Evolutionary conservation across 2,797 vertebrate genomes (phyloP).

Genomic region (Ceyx erithaca): DNA sequence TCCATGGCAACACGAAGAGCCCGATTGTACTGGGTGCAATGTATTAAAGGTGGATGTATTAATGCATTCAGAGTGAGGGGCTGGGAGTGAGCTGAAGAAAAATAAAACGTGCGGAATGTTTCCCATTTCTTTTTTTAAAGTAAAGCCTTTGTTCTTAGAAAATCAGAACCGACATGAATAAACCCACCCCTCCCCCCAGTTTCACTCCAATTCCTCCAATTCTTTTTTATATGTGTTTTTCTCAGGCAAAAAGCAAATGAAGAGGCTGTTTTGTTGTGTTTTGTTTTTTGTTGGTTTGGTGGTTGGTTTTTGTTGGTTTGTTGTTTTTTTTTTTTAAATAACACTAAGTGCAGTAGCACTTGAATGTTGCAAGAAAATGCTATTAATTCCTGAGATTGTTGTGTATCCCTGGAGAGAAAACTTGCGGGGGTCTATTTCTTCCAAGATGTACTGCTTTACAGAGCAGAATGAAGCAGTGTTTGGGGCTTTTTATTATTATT

Average conservation of each 20-base stretch:
- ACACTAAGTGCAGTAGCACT: background rate
- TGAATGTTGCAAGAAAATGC: constrained; percentile 25
- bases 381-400: background rate
- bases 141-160: constrained; percentile 53
- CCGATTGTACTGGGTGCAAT: constrained; percentile 46
- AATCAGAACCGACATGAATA: constrained; percentile 8
- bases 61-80: constrained; percentile 61
- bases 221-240: constrained; percentile 16
- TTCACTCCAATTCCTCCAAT: background rate
- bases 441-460: background rate
- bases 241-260: constrained; percentile 11
- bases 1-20: constrained; percentile 78
- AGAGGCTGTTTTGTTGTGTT: background rate
- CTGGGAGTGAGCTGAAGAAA: constrained; percentile 6
- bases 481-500: background rate
- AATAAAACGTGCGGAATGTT: constrained; percentile 15
- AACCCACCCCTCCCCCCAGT: background rate
- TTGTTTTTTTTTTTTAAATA: background rate
- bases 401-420: constrained; percentile 3
- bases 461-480: background rate
- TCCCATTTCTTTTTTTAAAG: constrained; percentile 31
- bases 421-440: background rate
- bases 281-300: background rate
- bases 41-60: constrained; percentile 71
- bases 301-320: too few species aligned